Evolutionary conservation across 2,113 vertebrate species (phyloP).

Genomic region (Hippocampus guttulatus): DNA sequence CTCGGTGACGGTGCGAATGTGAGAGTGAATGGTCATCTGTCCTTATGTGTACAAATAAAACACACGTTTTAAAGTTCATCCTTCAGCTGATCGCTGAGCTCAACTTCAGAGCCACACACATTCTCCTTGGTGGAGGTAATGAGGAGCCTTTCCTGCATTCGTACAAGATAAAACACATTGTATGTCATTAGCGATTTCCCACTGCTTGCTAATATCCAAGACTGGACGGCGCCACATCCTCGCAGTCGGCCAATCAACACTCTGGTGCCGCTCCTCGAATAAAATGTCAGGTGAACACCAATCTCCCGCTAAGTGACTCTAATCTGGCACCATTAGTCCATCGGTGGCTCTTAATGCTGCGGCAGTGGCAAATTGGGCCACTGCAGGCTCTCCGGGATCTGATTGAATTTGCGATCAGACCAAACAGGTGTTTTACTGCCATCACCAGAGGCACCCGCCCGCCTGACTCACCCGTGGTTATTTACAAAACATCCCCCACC

Average conservation of each 20-base stretch:
- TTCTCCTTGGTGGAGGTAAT: not conserved
- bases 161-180: not conserved
- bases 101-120: not conserved
- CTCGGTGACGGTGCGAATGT: too few species aligned
- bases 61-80: too few species aligned
- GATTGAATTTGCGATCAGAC: conserved; percentile 67
- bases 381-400: conserved; percentile 64
- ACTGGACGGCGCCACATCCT: conserved; percentile 14
- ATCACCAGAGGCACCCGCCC: conserved; percentile 69
- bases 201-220: conserved; percentile 14
- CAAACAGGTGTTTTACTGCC: conserved; percentile 71
- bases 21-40: too few species aligned
- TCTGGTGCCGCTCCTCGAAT: conserved; percentile 49
- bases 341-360: conserved; percentile 36
- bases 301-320: conserved; percentile 63
- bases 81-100: too few species aligned
- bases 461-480: conserved; percentile 54
- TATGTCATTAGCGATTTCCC: not conserved
- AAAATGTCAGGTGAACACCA: conserved; percentile 57
- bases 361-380: conserved; percentile 59
- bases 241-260: conserved; percentile 50
- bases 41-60: too few species aligned
- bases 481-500: conserved; percentile 61
- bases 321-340: conserved; percentile 60
- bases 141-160: too few species aligned